Conservation (phyloP, 2,797 vertebrate species). For the Epinephelus awoara region DNA sequence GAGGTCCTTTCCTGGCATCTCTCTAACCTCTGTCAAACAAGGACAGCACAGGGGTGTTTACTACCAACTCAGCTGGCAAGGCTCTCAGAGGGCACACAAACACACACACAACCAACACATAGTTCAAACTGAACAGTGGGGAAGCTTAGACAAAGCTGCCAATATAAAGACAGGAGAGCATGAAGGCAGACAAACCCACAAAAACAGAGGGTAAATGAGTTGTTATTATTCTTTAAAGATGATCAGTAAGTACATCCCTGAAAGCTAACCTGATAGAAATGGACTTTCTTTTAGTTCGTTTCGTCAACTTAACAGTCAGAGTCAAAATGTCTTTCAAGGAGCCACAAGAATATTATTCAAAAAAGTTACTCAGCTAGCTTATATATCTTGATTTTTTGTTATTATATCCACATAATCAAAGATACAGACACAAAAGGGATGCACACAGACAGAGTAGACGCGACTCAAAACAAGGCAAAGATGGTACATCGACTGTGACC, state of each 20-base stretch:
- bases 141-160: slow-evolving; percentile 31
- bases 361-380: too few species aligned
- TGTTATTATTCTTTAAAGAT: slow-evolving; percentile 10
- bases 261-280: background rate
- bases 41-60: slow-evolving; percentile 63
- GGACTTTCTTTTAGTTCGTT: background rate
- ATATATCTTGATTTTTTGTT: too few species aligned
- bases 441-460: background rate
- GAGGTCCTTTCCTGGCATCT: slow-evolving; percentile 59
- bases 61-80: slow-evolving; percentile 63
- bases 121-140: slow-evolving; percentile 36
- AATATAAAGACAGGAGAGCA: slow-evolving; percentile 11
- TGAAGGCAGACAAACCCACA: slow-evolving; percentile 19
- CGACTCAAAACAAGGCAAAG: background rate
- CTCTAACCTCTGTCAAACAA: slow-evolving; percentile 69
- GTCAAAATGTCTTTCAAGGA: background rate
- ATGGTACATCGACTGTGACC: background rate
- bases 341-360: background rate
- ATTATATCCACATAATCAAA: too few species aligned
- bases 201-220: slow-evolving; percentile 4
- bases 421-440: too few species aligned
- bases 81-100: slow-evolving; percentile 31
- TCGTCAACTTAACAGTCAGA: background rate
- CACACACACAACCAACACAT: slow-evolving; percentile 16
- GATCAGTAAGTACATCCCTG: background rate